Evolutionary conservation across 2,113 vertebrate genomes (phyloP).

Genomic region (Urocitellus parryii): DNA sequence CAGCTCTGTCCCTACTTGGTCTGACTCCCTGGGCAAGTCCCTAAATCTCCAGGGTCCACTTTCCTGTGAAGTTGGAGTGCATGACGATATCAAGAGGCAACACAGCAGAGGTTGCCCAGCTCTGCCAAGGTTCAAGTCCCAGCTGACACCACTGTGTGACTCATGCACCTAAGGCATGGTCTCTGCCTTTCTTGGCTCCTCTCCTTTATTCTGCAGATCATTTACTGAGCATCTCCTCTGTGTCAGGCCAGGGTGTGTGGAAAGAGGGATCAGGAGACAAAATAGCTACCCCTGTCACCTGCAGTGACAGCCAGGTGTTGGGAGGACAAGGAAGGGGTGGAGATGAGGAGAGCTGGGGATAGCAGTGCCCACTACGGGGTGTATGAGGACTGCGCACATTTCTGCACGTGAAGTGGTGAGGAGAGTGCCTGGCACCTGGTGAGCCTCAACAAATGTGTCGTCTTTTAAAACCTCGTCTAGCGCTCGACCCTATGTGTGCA

Average conservation of each 20-base stretch:
- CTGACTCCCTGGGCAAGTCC: neutral
- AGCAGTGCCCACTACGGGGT: accelerated
- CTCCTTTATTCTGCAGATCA: too few relatives aligned
- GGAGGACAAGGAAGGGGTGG: too few relatives aligned
- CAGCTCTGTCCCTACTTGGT: neutral
- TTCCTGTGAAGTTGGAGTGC: neutral
- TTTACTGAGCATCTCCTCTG: too few relatives aligned
- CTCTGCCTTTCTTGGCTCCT: too few relatives aligned
- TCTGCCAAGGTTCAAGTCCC: neutral
- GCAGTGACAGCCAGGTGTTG: too few relatives aligned
- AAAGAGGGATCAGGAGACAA: too few relatives aligned
- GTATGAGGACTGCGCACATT: accelerated
- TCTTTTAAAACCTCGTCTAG: neutral
- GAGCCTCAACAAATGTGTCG: neutral
- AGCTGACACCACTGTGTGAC: accelerated
- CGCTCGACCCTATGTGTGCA: too few relatives aligned
- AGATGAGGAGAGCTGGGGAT: neutral
- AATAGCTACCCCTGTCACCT: too few relatives aligned
- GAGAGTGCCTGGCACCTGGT: neutral
- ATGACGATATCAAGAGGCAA: neutral
- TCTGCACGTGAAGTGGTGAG: accelerated
- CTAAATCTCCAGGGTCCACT: neutral
- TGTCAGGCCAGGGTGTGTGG: too few relatives aligned
- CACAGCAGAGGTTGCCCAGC: accelerated
- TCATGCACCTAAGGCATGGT: too few relatives aligned